These are phyloP conservation scores for Gymnocheta viridis DNA, from an alignment of 2,888 invertebrate species.

Conservation along the genomic window DNA sequence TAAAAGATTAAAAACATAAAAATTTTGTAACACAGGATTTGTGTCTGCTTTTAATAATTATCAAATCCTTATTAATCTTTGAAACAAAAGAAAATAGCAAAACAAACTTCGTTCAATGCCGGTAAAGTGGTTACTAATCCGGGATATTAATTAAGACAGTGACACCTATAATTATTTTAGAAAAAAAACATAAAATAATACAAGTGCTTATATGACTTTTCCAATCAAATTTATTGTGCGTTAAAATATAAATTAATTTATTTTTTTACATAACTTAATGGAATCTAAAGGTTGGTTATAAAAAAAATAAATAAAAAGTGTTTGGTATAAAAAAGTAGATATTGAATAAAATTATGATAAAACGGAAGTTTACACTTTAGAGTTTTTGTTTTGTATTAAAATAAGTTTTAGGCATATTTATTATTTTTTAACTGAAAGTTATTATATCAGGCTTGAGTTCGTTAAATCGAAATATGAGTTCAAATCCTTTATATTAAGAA, in stretches of 20 bases:
- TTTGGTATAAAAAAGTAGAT: background rate
- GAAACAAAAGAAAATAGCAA: background rate
- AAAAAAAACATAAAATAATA: background rate
- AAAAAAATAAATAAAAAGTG: background rate
- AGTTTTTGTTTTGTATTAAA: too few species aligned
- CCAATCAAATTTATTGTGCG: background rate
- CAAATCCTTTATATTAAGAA: too few species aligned
- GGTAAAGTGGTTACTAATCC: conserved; percentile 39
- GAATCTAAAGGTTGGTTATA: conserved; percentile 70
- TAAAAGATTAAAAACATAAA: background rate
- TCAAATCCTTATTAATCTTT: conserved; percentile 59
- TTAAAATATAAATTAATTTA: background rate
- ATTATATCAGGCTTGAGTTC: too few species aligned
- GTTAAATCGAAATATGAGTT: too few species aligned
- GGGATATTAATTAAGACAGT: conserved; percentile 38
- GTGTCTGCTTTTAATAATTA: background rate
- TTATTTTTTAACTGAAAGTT: too few species aligned
- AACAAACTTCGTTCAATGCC: conserved; percentile 5
- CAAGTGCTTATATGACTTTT: conserved; percentile 16
- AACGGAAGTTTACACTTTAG: background rate
- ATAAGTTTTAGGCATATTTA: too few species aligned
- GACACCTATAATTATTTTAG: conserved; percentile 9
- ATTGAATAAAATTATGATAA: background rate
- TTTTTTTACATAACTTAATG: conserved; percentile 54
- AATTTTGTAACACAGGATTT: conserved; percentile 14